Evolutionary conservation across 1,140 invertebrate species (phyloP), one percentile per base, ranked within the genome.

Genomic region (Samia ricini): DNA sequence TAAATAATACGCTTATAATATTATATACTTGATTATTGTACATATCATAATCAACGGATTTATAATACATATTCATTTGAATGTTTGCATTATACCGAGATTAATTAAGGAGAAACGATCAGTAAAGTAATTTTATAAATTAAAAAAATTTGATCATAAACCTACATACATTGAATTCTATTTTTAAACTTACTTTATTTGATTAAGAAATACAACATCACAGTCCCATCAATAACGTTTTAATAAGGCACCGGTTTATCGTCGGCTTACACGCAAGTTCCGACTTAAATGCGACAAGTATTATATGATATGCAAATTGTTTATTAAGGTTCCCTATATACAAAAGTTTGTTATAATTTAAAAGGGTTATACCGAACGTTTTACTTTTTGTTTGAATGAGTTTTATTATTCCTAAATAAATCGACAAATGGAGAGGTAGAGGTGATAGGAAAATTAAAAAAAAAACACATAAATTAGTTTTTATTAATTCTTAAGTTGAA

Each of bases 261-360:
- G 76, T 57, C 64, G 24, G 18, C 71, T 64, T 63, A 74, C 85
- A 89, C 84, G 83, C 83, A 42, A 85, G 63, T 66, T 60, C 59
- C 54, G 60, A 79, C 62, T 77, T 71, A 71, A 68, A 77, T 56
- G 73, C 68, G 77, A 86, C 83, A 77, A 83, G 50, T 79, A 72
- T 57, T 60, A 55, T n/a, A n/a, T 66, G 81, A 80, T 84, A 89
- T 87, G 87, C 81, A 84, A 89, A 88, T 86, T 72, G 82, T 84
- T 80, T 81, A 7, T 85, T 72, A 57, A 29, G 26, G 29, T 57
- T 57, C 56, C 33, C 1, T 42, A 10, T n/a, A n/a, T 1, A 8
- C 7, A 42, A 15, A 42, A 4, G 12, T 42, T 42, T 42, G 10
- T 15, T 42, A 42, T 12, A 42, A 0, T 10, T 42, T 42, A 42